A percentile compares a stretch with the other conserved stretches of the same genome.
Evolutionary conservation across 2,113 vertebrate genomes (phyloP).

Genomic region (Andinoacara biseriatus): DNA sequence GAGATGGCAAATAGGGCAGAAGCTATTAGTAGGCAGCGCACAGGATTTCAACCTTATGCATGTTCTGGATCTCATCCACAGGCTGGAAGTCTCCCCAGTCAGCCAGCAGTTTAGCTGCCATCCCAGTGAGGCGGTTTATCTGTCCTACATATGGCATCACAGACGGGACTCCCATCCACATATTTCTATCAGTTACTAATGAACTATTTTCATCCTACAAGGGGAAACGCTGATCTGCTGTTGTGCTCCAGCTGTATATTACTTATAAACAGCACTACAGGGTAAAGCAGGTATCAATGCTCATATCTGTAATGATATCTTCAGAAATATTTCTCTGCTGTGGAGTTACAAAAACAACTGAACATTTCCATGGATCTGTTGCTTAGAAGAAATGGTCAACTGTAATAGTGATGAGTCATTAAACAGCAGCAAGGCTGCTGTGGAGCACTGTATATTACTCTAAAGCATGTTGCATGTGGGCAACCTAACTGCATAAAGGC

Average conservation of each 20-base stretch:
- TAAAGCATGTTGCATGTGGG: not conserved
- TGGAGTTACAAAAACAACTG: not conserved
- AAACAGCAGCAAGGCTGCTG: not conserved
- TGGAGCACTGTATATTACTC: not conserved
- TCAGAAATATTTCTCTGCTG: not conserved
- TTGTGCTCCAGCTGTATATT: not conserved
- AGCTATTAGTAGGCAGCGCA: slow-evolving; percentile 31
- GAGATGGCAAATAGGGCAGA: not conserved
- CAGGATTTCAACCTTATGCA: slow-evolving; percentile 24
- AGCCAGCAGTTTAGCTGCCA: slow-evolving; percentile 31
- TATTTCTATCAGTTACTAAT: slow-evolving; percentile 1
- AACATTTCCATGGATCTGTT: slow-evolving; percentile 1
- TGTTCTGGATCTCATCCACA: slow-evolving; percentile 47
- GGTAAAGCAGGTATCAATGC: not conserved
- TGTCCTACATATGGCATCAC: slow-evolving; percentile 37
- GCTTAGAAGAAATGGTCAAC: slow-evolving; percentile 1
- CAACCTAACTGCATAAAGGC: not conserved
- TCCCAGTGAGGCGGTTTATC: slow-evolving; percentile 23
- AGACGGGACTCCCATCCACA: slow-evolving; percentile 14
- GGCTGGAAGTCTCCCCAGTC: slow-evolving; percentile 30
- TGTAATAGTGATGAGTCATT: not conserved
- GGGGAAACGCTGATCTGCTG: not conserved
- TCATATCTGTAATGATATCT: not conserved
- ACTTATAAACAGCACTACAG: not conserved
- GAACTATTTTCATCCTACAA: not conserved